phyloP scores from a whole-genome alignment of 2,888 invertebrate species.

The Trissolcus japonicus region DNA sequence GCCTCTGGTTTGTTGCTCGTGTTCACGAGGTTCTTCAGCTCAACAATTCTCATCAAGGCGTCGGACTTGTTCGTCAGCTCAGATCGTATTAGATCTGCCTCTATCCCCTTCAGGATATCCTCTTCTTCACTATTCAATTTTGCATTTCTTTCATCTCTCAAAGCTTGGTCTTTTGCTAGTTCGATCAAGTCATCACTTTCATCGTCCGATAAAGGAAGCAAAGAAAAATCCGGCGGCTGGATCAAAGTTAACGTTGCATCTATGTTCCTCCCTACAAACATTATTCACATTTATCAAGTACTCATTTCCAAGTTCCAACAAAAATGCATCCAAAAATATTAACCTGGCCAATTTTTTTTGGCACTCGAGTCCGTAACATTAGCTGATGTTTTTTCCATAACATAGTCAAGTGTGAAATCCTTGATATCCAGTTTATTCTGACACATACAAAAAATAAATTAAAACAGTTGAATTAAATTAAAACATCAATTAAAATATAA shows the following conservation, averaged over 20 bases:
- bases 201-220: background rate
- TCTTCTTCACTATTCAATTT: background rate
- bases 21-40: conserved; percentile 69
- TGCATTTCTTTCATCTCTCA: background rate
- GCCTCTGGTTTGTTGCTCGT: conserved; percentile 36
- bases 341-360: too few species aligned
- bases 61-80: conserved; percentile 61
- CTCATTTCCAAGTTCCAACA: too few species aligned
- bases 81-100: conserved; percentile 59
- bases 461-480: too few species aligned
- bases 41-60: conserved; percentile 65
- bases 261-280: background rate
- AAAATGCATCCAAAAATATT: too few species aligned
- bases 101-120: conserved; percentile 36
- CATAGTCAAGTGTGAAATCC: too few species aligned
- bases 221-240: background rate
- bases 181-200: background rate
- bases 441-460: too few species aligned
- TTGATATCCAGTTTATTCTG: too few species aligned
- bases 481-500: too few species aligned
- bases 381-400: too few species aligned
- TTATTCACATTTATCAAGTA: too few species aligned
- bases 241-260: background rate
- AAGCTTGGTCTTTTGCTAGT: background rate
- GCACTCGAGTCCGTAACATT: too few species aligned